phyloP scores from a whole-genome alignment of 2,888 invertebrate genomes.

The Cryptus armator region DNA sequence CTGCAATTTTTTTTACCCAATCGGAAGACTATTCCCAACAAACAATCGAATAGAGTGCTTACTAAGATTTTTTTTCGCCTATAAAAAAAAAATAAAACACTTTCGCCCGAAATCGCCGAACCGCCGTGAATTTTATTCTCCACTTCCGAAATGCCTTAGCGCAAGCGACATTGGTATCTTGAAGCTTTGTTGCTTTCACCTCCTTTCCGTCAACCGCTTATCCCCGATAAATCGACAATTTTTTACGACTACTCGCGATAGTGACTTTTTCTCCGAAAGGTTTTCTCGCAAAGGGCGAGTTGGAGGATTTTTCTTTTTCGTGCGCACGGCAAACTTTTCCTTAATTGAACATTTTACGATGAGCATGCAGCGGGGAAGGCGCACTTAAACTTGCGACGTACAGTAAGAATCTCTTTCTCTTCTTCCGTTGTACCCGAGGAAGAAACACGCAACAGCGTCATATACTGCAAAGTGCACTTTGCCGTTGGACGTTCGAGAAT shows the following conservation, averaged over 20 bases:
- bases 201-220: not conserved
- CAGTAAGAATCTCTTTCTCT: slow-evolving; percentile 30
- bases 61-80: too few relatives aligned
- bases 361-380: slow-evolving; percentile 34
- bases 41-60: too few relatives aligned
- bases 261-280: not conserved
- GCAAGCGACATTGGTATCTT: not conserved
- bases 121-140: not conserved
- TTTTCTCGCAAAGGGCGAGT: not conserved
- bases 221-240: slow-evolving; percentile 11
- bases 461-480: slow-evolving; percentile 52
- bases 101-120: not conserved
- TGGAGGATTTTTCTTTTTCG: not conserved
- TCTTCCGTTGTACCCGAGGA: slow-evolving; percentile 23
- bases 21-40: too few relatives aligned
- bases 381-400: slow-evolving; percentile 36
- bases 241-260: not conserved
- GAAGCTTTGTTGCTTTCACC: slow-evolving; percentile 14
- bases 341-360: slow-evolving; percentile 50
- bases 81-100: too few relatives aligned
- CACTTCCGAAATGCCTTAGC: not conserved
- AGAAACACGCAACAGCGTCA: slow-evolving; percentile 25
- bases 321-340: slow-evolving; percentile 23
- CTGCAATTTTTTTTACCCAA: too few relatives aligned
- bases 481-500: slow-evolving; percentile 26